These are phyloP conservation scores for Octonoba sinensis DNA, from an alignment of 2,888 invertebrate species.

Conservation along the genomic window DNA sequence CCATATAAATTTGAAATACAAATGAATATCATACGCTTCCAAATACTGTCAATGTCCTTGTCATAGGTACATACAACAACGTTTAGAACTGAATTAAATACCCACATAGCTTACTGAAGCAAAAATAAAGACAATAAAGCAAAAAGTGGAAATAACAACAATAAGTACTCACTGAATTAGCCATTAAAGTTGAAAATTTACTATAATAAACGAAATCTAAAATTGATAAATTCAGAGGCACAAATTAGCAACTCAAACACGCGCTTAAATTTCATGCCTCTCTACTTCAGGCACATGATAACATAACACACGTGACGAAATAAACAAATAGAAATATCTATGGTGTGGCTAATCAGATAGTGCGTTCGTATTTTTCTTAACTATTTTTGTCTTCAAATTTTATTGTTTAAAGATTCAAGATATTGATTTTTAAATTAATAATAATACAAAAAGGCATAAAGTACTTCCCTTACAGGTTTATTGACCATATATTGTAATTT, in stretches of 20 bases:
- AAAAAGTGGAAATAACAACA: not conserved
- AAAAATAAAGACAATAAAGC: too few species aligned
- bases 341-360: not conserved
- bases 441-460: too few species aligned
- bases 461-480: too few species aligned
- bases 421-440: too few species aligned
- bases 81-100: not conserved
- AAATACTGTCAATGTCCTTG: too few species aligned
- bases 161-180: constrained; percentile 34
- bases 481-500: too few species aligned
- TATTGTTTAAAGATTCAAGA: too few species aligned
- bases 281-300: constrained; percentile 53
- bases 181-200: constrained; percentile 38
- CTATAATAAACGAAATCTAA: not conserved
- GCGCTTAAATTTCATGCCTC: constrained; percentile 61
- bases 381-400: too few species aligned
- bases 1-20: too few species aligned
- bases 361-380: too few species aligned
- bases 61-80: too few species aligned
- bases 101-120: not conserved
- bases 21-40: too few species aligned
- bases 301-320: constrained; percentile 46
- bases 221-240: not conserved
- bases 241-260: constrained; percentile 32
- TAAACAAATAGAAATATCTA: constrained; percentile 26